A percentile compares a stretch with the other conserved stretches of the same genome.
Conservation (phyloP, 1,140 invertebrate genomes). For the Globodera ellingtonae region DNA sequence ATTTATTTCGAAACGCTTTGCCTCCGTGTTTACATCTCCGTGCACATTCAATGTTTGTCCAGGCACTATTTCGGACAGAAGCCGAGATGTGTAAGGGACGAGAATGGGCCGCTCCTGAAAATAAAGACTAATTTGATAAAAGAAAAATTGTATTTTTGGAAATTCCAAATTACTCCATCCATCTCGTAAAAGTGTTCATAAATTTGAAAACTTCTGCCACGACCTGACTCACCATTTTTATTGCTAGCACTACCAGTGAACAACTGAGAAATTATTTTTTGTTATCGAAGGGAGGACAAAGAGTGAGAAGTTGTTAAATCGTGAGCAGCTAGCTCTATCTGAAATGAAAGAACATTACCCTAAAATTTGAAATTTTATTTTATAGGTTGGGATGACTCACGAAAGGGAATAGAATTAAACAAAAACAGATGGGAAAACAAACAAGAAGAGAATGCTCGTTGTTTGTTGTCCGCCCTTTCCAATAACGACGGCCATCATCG, state of each 20-base stretch:
- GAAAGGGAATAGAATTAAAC: too few relatives aligned
- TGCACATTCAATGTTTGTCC: slow-evolving; percentile 36
- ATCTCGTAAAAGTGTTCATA: not conserved
- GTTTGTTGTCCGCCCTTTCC: too few relatives aligned
- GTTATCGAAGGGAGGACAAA: not conserved
- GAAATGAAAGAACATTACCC: too few relatives aligned
- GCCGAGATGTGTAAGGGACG: slow-evolving; percentile 23
- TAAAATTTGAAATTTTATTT: not conserved
- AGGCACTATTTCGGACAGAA: slow-evolving; percentile 33
- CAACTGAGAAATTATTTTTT: not conserved
- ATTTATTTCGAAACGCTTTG: slow-evolving; percentile 43
- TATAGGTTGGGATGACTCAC: not conserved
- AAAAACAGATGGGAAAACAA: too few relatives aligned
- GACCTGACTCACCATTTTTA: not conserved
- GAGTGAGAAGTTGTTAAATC: too few relatives aligned
- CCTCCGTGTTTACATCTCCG: slow-evolving; percentile 21
- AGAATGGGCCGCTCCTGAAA: slow-evolving; percentile 3
- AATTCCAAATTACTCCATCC: not conserved
- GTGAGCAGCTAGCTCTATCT: too few relatives aligned
- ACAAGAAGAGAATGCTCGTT: too few relatives aligned
- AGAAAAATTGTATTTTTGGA: not conserved
- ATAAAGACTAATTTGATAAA: not conserved
- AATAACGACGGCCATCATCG: too few relatives aligned
- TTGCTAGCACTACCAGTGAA: not conserved
- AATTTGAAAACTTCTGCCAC: not conserved